These are phyloP conservation scores for Monochamus saltuarius DNA, from an alignment of 1,140 invertebrate genomes.

Conservation along the genomic window DNA sequence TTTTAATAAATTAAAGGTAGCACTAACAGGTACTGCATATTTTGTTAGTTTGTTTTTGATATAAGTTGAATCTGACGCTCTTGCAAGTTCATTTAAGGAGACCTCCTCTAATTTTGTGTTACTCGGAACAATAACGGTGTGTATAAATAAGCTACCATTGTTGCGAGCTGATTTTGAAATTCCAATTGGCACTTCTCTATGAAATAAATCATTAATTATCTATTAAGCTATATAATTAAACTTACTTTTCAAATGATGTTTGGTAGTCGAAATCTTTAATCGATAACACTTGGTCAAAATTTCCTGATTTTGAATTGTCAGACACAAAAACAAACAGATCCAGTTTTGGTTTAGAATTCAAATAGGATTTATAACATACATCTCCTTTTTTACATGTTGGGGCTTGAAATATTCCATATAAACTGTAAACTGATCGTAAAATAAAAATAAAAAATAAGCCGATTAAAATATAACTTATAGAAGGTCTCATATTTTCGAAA, in stretches of 20 bases:
- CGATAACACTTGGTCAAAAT: constrained; percentile 36
- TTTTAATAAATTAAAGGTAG: constrained; percentile 47
- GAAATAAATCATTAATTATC: constrained; percentile 24
- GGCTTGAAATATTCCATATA: constrained; percentile 41
- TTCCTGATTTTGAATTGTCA: constrained; percentile 41
- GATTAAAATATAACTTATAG: constrained; percentile 36
- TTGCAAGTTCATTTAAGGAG: constrained; percentile 30
- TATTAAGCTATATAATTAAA: background rate
- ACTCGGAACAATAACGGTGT: constrained; percentile 41
- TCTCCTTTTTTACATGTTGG: constrained; percentile 42
- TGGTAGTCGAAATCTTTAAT: constrained; percentile 44
- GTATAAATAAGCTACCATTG: constrained; percentile 45
- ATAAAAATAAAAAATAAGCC: constrained; percentile 42
- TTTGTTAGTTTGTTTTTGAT: constrained; percentile 45
- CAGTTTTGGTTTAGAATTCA: constrained; percentile 46
- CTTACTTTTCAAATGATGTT: constrained; percentile 42
- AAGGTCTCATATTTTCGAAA: constrained; percentile 34
- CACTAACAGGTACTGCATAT: constrained; percentile 43
- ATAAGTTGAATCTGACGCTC: constrained; percentile 37
- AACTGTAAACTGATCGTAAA: constrained; percentile 44
- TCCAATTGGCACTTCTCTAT: constrained; percentile 37
- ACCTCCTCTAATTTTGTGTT: constrained; percentile 23
- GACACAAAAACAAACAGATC: constrained; percentile 45
- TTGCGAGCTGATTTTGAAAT: constrained; percentile 36
- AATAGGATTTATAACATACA: constrained; percentile 44